These are phyloP conservation scores for Copidosoma aretas DNA, from an alignment of 2,888 invertebrate species.

Conservation along the genomic window DNA sequence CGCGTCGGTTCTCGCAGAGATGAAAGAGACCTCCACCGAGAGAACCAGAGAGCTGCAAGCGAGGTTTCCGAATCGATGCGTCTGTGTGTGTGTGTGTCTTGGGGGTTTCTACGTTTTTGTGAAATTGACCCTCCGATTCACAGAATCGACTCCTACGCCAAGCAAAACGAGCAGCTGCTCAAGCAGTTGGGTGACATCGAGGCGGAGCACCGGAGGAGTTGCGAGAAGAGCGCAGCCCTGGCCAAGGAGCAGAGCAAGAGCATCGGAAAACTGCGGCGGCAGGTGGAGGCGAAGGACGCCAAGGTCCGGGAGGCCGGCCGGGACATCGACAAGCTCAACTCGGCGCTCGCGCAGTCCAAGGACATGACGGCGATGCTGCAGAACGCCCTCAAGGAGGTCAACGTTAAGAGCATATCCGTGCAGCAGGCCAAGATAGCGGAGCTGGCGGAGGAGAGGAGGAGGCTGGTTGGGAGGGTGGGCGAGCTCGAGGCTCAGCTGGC, in stretches of 20 bases:
- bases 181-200: slow-evolving; percentile 3
- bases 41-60: slow-evolving; percentile 10
- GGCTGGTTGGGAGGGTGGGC: slow-evolving; percentile 41
- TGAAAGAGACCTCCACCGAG: background rate
- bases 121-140: background rate
- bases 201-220: slow-evolving; percentile 4
- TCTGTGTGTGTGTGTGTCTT: too few relatives aligned
- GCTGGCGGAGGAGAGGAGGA: slow-evolving; percentile 45
- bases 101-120: too few relatives aligned
- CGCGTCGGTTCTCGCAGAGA: slow-evolving; percentile 2
- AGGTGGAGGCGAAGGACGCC: slow-evolving; percentile 1
- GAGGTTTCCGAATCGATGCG: slow-evolving; percentile 12
- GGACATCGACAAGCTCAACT: slow-evolving; percentile 38
- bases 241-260: slow-evolving; percentile 15
- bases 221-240: background rate
- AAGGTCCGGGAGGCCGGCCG: slow-evolving; percentile 29
- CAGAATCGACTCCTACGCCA: slow-evolving; percentile 7
- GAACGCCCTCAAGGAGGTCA: slow-evolving; percentile 7
- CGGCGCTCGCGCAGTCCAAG: slow-evolving; percentile 36
- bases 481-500: slow-evolving; percentile 41
- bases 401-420: slow-evolving; percentile 16
- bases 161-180: slow-evolving; percentile 15
- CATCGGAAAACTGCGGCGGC: background rate
- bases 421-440: slow-evolving; percentile 43
- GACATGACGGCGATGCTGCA: slow-evolving; percentile 43